Conservation (phyloP, 2,113 vertebrate species). For the Todiramphus saurophagus region DNA sequence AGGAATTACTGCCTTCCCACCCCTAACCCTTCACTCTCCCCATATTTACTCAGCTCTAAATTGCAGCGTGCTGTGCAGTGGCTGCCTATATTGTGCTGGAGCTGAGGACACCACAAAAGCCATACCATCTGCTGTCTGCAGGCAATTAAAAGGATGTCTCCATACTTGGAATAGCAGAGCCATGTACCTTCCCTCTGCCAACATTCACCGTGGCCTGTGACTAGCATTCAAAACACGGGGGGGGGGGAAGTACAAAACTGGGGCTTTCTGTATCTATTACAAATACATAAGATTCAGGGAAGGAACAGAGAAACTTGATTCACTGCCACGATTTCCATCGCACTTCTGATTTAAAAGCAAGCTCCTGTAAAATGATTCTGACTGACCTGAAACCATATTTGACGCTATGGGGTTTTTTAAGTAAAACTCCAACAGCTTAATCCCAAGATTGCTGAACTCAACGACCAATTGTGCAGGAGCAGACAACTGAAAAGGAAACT, state of each 20-base stretch:
- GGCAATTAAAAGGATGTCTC: not conserved
- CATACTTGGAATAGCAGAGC: not conserved
- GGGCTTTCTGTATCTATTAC: not conserved
- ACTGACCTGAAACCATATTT: not conserved
- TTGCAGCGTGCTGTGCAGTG: not conserved
- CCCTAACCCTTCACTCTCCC: not conserved
- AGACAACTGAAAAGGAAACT: not conserved
- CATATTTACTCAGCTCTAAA: not conserved
- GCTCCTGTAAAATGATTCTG: not conserved
- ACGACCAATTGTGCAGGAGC: not conserved
- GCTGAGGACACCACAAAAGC: not conserved
- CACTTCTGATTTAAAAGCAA: not conserved
- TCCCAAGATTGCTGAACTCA: not conserved
- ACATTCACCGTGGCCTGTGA: not conserved
- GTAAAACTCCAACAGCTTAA: not conserved
- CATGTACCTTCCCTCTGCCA: not conserved
- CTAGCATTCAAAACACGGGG: not conserved
- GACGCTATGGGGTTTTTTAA: not conserved
- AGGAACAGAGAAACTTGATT: not conserved
- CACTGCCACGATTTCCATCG: not conserved
- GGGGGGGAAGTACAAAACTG: not conserved
- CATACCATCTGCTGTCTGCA: conserved; percentile 20
- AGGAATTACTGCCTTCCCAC: not conserved
- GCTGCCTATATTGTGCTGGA: not conserved
- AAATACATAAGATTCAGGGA: not conserved